phyloP scores from a whole-genome alignment of 1,140 invertebrate species.

The Aphelinus atriplicis region DNA sequence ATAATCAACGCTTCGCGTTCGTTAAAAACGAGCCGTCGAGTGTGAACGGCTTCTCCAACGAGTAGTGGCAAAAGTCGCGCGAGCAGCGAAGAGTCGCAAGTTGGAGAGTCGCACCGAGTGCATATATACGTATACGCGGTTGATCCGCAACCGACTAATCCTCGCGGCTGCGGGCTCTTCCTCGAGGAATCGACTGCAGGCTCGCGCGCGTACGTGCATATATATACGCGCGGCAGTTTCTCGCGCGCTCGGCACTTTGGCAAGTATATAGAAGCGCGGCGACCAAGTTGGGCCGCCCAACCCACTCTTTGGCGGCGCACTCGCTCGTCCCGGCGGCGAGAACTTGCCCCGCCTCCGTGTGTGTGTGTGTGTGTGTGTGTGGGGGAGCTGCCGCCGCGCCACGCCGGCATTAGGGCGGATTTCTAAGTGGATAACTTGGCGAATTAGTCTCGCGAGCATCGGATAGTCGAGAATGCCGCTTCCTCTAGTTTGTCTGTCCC shows the following conservation, averaged over 20 bases:
- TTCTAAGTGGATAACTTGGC: conserved; percentile 61
- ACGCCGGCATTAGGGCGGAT: conserved; percentile 53
- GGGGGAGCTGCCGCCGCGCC: no score
- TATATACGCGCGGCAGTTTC: conserved; percentile 23
- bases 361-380: no score
- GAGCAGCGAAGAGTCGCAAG: no score
- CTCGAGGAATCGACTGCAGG: no score
- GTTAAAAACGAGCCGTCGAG: no score
- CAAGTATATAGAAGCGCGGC: no score
- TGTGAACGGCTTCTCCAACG: no score
- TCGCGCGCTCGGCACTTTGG: conserved; percentile 38
- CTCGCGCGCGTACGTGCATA: background rate
- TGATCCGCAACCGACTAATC: conserved; percentile 39
- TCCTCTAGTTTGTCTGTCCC: conserved; percentile 36
- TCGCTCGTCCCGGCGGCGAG: background rate
- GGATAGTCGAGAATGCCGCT: conserved; percentile 34
- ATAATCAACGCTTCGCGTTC: conserved; percentile 37
- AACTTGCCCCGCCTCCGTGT: conserved; percentile 8
- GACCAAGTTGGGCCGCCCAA: no score
- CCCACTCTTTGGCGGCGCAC: background rate
- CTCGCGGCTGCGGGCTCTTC: conserved; percentile 11
- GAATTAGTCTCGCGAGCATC: conserved; percentile 52
- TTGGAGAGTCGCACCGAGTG: no score
- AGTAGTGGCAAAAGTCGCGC: no score
- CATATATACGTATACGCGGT: no score